A percentile compares a stretch with the other conserved stretches of the same genome.
These are phyloP conservation scores for Anodontia alba DNA, from an alignment of 2,888 invertebrate species.

Conservation along the genomic window DNA sequence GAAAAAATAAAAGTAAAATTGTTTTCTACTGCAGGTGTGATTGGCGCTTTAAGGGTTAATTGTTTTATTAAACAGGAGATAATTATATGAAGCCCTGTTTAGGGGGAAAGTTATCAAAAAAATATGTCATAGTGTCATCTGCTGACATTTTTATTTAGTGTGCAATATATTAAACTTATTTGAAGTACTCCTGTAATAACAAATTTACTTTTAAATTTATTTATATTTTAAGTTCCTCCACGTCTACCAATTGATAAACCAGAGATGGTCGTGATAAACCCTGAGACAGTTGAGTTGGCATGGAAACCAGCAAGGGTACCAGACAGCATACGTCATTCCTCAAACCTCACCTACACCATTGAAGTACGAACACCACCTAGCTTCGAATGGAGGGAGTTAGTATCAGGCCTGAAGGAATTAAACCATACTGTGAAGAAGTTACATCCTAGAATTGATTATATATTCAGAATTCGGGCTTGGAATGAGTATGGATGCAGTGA, in stretches of 20 bases:
- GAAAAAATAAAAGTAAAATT: no score
- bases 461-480: conserved; percentile 97
- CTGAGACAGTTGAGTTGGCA: conserved; percentile 72
- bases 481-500: conserved; percentile 97
- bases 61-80: no score
- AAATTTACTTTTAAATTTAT: no score
- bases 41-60: no score
- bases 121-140: no score
- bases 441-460: conserved; percentile 97
- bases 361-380: conserved; percentile 89
- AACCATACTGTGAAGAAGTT: conserved; percentile 85
- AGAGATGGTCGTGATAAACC: conserved; percentile 70
- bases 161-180: no score
- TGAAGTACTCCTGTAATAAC: no score
- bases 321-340: conserved; percentile 65
- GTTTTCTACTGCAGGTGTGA: no score
- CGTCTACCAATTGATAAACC: conserved; percentile 82
- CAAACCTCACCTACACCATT: conserved; percentile 76
- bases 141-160: no score
- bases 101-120: no score
- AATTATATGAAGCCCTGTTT: no score
- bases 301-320: conserved; percentile 80
- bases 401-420: conserved; percentile 65
- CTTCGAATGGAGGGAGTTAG: conserved; percentile 80
- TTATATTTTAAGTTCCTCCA: conserved; percentile 76